Conservation (phyloP, 2,888 invertebrate species). For the Lasioglossum figueresi region DNA sequence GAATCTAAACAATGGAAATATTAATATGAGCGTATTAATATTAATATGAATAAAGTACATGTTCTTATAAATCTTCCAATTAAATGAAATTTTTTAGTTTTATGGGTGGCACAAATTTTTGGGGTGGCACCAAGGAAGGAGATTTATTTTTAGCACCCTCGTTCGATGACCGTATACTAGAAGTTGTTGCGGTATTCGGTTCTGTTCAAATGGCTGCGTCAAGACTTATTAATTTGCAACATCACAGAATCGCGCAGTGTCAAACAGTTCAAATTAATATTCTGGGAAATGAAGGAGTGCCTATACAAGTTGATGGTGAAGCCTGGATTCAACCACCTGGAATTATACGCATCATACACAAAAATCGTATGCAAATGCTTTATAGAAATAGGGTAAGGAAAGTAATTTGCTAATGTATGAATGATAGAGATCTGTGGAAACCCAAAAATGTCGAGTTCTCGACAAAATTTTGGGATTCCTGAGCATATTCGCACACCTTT, state of each 20-base stretch:
- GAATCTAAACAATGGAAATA: slow-evolving; percentile 3
- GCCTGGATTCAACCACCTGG: slow-evolving; percentile 99
- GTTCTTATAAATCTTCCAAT: slow-evolving; percentile 20
- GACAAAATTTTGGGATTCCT: neutral
- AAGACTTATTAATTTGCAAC: slow-evolving; percentile 96
- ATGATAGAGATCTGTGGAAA: neutral
- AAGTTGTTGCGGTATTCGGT: slow-evolving; percentile 99
- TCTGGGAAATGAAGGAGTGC: slow-evolving; percentile 95
- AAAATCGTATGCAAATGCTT: slow-evolving; percentile 98
- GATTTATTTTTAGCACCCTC: slow-evolving; percentile 96
- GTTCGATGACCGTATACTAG: slow-evolving; percentile 97
- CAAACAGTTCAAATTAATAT: slow-evolving; percentile 98
- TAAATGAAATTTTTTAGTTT: slow-evolving; percentile 87
- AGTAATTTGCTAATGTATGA: neutral
- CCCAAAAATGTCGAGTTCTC: neutral
- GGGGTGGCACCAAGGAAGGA: slow-evolving; percentile 97
- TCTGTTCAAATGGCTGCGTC: slow-evolving; percentile 99
- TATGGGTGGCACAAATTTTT: slow-evolving; percentile 99
- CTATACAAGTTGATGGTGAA: slow-evolving; percentile 98
- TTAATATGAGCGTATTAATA: neutral
- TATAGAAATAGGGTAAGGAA: slow-evolving; percentile 91
- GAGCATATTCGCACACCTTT: neutral
- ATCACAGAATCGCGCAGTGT: slow-evolving; percentile 98
- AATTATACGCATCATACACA: slow-evolving; percentile 97
- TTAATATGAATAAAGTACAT: neutral